Evolutionary conservation across 1,140 invertebrate species (phyloP).

Genomic region (Sarcophaga peregrina): DNA sequence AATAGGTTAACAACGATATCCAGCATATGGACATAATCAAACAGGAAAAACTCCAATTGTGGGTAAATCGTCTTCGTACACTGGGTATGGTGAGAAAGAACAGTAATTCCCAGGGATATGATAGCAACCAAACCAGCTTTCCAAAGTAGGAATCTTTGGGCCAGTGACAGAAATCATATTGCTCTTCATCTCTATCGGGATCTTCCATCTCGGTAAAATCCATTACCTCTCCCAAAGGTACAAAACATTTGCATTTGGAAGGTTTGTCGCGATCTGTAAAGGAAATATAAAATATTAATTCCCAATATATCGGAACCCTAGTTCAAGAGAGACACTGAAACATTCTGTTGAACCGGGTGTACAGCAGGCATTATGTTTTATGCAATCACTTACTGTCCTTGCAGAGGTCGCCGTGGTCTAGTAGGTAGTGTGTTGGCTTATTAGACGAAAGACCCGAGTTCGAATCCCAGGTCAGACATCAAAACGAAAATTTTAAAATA

Average conservation of each 20-base stretch:
- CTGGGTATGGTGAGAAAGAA: constrained; percentile 39
- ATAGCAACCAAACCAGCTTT: constrained; percentile 15
- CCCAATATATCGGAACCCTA: no score
- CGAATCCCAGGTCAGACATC: no score
- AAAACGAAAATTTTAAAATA: no score
- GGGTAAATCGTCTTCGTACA: not conserved
- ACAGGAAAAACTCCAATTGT: constrained; percentile 69
- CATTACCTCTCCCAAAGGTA: not conserved
- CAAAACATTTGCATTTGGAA: not conserved
- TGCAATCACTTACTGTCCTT: no score
- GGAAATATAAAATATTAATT: no score
- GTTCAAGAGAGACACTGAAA: no score
- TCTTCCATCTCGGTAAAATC: not conserved
- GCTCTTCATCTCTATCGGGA: not conserved
- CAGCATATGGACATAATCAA: constrained; percentile 88
- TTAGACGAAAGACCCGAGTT: no score
- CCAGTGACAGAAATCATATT: not conserved
- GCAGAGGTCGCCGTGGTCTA: no score
- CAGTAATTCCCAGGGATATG: constrained; percentile 16
- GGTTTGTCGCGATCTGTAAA: not conserved
- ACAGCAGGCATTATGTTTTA: no score
- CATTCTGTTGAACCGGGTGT: not conserved
- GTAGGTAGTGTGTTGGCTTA: no score
- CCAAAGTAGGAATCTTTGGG: not conserved
- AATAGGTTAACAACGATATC: constrained; percentile 85